phyloP scores from a whole-genome alignment of 2,113 vertebrate genomes.

The Uria aalge region DNA sequence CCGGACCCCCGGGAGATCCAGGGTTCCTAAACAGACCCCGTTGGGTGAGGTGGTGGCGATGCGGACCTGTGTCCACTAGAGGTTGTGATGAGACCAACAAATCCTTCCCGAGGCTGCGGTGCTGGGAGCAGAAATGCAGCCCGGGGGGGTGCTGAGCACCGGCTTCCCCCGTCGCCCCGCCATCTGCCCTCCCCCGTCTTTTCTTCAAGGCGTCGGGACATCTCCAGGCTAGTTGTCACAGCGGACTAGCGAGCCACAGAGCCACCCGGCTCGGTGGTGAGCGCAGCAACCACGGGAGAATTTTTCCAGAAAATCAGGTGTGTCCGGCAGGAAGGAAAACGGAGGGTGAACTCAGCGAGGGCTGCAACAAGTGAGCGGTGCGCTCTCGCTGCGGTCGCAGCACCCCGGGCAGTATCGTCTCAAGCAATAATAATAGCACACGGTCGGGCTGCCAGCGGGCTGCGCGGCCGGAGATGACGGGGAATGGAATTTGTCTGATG shows the following conservation, averaged over 20 bases:
- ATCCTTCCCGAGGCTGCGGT: not conserved
- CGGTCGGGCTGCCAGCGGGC: not conserved
- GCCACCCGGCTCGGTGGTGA: not conserved
- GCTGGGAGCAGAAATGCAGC: not conserved
- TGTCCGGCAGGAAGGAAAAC: not conserved
- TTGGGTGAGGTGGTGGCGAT: not conserved
- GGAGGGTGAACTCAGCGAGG: not conserved
- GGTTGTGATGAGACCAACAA: constrained; percentile 7
- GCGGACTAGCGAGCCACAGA: rapidly evolving
- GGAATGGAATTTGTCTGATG: not conserved
- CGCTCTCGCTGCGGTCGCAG: not conserved
- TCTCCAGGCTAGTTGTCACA: not conserved
- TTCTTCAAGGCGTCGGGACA: rapidly evolving
- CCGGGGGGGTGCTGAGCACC: not conserved
- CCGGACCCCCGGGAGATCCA: not conserved
- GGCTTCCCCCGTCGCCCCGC: rapidly evolving
- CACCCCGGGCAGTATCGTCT: not conserved
- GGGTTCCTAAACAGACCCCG: not conserved
- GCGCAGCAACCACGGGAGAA: rapidly evolving
- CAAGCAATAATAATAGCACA: not conserved
- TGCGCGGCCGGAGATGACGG: rapidly evolving
- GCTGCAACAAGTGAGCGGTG: not conserved
- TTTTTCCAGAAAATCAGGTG: not conserved
- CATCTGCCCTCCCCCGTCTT: no score
- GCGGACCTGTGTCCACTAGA: not conserved